Evolutionary conservation across 2,888 invertebrate genomes (phyloP).

Genomic region (Macrophya alboannulata): DNA sequence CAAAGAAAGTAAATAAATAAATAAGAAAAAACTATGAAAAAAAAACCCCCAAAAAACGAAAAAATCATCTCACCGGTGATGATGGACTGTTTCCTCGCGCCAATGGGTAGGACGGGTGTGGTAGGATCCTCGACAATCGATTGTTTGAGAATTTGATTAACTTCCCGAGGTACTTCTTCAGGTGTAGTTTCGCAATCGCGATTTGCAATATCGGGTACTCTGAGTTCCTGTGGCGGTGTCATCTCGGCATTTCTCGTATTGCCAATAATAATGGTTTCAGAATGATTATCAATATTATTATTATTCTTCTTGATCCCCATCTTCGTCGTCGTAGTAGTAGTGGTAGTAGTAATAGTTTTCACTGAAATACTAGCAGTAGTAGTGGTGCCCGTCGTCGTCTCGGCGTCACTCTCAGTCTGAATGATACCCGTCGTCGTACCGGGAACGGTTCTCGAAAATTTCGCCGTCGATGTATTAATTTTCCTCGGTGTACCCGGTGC

Average conservation of each 20-base stretch:
- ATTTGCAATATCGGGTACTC: constrained; percentile 72
- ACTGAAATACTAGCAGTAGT: neutral
- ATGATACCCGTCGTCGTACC: neutral
- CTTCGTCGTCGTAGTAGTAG: neutral
- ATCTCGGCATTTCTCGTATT: constrained; percentile 68
- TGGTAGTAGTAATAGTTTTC: neutral
- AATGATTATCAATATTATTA: constrained; percentile 25
- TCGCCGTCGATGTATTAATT: constrained; percentile 46
- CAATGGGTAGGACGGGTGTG: constrained; percentile 70
- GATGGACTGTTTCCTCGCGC: constrained; percentile 73
- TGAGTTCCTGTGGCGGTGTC: constrained; percentile 75
- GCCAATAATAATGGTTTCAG: constrained; percentile 51
- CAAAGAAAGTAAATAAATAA: neutral
- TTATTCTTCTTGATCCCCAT: constrained; percentile 53
- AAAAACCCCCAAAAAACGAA: neutral
- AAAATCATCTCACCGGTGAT: constrained; percentile 71
- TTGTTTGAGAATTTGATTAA: constrained; percentile 34
- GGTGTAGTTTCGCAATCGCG: constrained; percentile 64
- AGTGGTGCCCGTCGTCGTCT: neutral
- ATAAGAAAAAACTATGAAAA: neutral
- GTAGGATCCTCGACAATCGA: constrained; percentile 68
- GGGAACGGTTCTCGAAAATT: neutral
- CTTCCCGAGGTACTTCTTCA: constrained; percentile 60
- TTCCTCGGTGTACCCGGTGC: constrained; percentile 73
- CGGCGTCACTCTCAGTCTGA: neutral